These are phyloP conservation scores for Bibio marci DNA, from an alignment of 2,888 invertebrate genomes.

Conservation along the genomic window DNA sequence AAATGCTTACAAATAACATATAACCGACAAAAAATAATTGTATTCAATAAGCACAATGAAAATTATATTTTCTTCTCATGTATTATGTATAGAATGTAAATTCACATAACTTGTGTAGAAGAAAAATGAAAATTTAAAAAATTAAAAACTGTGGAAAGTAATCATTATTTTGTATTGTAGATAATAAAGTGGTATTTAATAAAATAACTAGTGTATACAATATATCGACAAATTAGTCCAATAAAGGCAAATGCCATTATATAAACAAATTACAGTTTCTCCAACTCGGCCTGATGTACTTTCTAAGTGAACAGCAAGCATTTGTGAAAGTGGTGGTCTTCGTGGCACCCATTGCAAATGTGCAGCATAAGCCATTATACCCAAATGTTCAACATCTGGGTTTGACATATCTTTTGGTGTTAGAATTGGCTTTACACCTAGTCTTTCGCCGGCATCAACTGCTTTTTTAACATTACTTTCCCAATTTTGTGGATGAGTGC, in stretches of 20 bases:
- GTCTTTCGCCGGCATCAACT: slow-evolving; percentile 43
- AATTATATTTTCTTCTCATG: neutral
- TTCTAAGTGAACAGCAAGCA: slow-evolving; percentile 62
- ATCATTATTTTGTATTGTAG: too few species aligned
- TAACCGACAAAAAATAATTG: too few species aligned
- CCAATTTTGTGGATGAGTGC: slow-evolving; percentile 60
- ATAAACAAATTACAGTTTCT: slow-evolving; percentile 48
- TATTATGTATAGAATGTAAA: too few species aligned
- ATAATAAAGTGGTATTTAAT: too few species aligned
- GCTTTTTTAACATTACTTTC: slow-evolving; percentile 67
- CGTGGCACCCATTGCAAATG: slow-evolving; percentile 81
- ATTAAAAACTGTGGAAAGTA: too few species aligned
- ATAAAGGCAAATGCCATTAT: too few species aligned
- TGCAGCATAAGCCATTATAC: slow-evolving; percentile 94
- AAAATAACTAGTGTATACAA: too few species aligned
- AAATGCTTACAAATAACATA: neutral
- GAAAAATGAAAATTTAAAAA: too few species aligned
- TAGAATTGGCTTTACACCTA: slow-evolving; percentile 74
- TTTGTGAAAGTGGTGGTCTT: slow-evolving; percentile 64
- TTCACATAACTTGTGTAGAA: too few species aligned
- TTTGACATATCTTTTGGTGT: slow-evolving; percentile 90
- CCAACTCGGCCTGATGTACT: slow-evolving; percentile 73
- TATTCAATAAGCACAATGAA: neutral
- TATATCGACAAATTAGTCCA: too few species aligned
- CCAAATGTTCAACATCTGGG: slow-evolving; percentile 87